Conservation (phyloP, 2,888 invertebrate genomes). For the Hymenopus coronatus region DNA sequence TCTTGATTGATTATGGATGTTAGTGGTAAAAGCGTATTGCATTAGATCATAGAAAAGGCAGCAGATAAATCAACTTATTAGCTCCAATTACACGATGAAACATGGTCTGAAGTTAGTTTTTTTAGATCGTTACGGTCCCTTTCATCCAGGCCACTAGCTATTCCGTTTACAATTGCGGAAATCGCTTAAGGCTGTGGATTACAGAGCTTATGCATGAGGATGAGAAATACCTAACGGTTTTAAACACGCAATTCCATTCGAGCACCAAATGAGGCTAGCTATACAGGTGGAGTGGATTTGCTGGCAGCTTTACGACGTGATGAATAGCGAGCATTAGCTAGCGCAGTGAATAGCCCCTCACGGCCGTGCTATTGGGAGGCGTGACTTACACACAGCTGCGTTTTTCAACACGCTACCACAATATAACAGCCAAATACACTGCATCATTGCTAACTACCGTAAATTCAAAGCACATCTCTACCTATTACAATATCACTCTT, state of each 20-base stretch:
- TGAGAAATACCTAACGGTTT: not conserved
- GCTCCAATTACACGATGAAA: not conserved
- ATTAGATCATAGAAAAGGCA: no score
- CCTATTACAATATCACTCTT: no score
- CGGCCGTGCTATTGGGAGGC: not conserved
- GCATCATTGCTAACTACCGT: no score
- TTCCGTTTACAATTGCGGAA: not conserved
- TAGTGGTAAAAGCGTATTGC: no score
- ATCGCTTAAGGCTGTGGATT: not conserved
- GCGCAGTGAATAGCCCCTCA: not conserved
- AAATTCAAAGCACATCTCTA: no score
- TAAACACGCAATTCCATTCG: not conserved
- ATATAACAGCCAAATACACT: no score
- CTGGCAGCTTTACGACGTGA: not conserved
- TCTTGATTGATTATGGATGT: no score
- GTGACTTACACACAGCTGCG: not conserved
- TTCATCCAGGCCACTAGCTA: not conserved
- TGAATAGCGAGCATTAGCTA: not conserved
- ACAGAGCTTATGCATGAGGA: not conserved
- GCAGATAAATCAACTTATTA: no score
- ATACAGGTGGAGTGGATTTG: not conserved
- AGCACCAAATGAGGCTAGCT: not conserved
- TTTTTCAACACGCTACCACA: not conserved
- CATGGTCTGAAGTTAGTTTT: not conserved
- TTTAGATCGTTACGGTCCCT: not conserved